Percentiles rank a stretch among this genome's conserved stretches.
Conservation (phyloP, 2,888 invertebrate genomes). For the Elegia similella region DNA sequence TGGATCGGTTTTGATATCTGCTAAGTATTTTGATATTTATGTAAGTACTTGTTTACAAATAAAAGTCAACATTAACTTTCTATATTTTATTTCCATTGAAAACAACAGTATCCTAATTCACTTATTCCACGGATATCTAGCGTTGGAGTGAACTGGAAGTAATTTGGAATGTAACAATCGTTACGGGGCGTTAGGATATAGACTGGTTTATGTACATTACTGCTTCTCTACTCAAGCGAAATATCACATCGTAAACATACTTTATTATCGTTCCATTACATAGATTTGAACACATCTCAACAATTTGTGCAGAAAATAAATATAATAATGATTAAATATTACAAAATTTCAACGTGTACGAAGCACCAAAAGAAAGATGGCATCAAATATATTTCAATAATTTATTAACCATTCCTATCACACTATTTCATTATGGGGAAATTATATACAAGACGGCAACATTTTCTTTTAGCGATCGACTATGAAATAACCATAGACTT, state of each 20-base stretch:
- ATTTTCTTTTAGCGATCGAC: slow-evolving; percentile 34
- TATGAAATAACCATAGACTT: slow-evolving; percentile 33
- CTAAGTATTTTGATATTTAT: too few species aligned
- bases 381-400: slow-evolving; percentile 48
- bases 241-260: slow-evolving; percentile 35
- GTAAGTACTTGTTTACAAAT: background rate
- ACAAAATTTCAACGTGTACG: slow-evolving; percentile 32
- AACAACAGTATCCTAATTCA: slow-evolving; percentile 72
- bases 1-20: too few species aligned
- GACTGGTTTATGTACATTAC: slow-evolving; percentile 52
- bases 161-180: slow-evolving; percentile 73
- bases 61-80: slow-evolving; percentile 50
- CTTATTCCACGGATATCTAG: slow-evolving; percentile 48
- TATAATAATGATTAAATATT: slow-evolving; percentile 29
- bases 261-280: slow-evolving; percentile 28
- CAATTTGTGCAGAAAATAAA: slow-evolving; percentile 57
- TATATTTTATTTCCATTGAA: slow-evolving; percentile 74
- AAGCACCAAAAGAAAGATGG: slow-evolving; percentile 55
- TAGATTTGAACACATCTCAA: slow-evolving; percentile 46
- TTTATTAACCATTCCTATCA: slow-evolving; percentile 42
- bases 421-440: slow-evolving; percentile 36
- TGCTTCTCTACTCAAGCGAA: slow-evolving; percentile 32
- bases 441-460: slow-evolving; percentile 66
- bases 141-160: slow-evolving; percentile 45
- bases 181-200: slow-evolving; percentile 53